Evolutionary conservation across 2,888 invertebrate genomes (phyloP).

Genomic region (Oxytorus armatus): DNA sequence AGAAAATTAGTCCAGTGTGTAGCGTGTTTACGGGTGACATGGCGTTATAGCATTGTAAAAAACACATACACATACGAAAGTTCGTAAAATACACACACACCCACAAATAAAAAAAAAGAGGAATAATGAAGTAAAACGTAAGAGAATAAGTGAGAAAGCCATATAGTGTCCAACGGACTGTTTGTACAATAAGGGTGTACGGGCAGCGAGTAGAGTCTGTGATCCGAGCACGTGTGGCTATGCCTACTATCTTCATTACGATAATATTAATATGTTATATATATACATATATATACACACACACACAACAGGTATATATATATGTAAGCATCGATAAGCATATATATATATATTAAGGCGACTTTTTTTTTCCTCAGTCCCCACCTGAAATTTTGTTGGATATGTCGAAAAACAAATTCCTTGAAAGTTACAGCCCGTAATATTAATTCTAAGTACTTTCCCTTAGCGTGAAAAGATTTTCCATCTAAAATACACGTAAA

Average conservation of each 20-base stretch:
- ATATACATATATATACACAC: constrained; percentile 74
- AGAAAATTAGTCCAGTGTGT: constrained; percentile 45
- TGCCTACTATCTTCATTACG: constrained; percentile 83
- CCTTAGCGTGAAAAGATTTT: no score
- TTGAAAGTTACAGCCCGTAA: no score
- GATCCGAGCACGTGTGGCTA: constrained; percentile 84
- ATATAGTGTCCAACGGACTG: constrained; percentile 84
- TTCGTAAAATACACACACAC: constrained; percentile 30
- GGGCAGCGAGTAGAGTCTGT: constrained; percentile 83
- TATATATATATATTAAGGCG: no score
- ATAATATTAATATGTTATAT: constrained; percentile 80
- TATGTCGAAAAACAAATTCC: no score
- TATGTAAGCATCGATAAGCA: no score
- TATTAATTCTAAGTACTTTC: no score
- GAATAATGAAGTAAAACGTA: constrained; percentile 52
- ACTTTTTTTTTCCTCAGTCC: no score
- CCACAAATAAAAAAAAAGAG: constrained; percentile 55
- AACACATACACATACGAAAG: constrained; percentile 35
- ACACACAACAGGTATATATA: constrained; percentile 74
- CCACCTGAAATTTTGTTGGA: no score
- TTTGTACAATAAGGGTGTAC: constrained; percentile 79
- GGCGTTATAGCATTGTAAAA: constrained; percentile 32
- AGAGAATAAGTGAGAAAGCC: constrained; percentile 76
- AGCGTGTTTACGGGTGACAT: constrained; percentile 50
- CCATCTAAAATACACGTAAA: no score